Evolutionary conservation across 2,113 vertebrate species (phyloP).

Genomic region (Cochlearius cochlearius): DNA sequence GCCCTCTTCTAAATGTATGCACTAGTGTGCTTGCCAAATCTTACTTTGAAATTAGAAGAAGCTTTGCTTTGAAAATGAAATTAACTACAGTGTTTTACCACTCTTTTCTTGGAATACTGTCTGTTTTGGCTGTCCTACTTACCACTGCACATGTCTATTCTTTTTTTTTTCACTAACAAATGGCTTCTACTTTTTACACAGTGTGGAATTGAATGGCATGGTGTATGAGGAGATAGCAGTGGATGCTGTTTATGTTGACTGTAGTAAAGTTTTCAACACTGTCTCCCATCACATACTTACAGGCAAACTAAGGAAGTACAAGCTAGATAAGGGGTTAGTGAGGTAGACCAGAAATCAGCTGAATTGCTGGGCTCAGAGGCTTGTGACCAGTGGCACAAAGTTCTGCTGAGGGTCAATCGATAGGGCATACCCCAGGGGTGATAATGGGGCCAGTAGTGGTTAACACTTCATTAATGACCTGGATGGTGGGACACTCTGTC

Average conservation of each 20-base stretch:
- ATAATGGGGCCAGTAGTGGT: background rate
- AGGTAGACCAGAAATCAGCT: rapidly evolving
- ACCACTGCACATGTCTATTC: background rate
- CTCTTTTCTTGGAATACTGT: background rate
- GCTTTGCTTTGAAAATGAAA: background rate
- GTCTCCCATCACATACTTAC: background rate
- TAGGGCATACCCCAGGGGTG: no score
- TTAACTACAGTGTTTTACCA: background rate
- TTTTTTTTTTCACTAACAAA: background rate
- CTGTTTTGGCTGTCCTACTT: background rate
- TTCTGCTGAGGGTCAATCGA: background rate
- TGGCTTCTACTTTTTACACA: background rate
- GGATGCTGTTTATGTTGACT: background rate
- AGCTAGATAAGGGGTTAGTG: background rate
- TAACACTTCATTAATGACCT: background rate
- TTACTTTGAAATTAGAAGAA: background rate
- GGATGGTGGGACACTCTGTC: background rate
- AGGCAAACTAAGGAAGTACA: background rate
- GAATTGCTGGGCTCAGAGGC: background rate
- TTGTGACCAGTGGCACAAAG: background rate
- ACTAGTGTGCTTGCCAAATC: background rate
- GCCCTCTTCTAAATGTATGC: background rate
- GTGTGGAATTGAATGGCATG: background rate
- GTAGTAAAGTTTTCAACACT: background rate
- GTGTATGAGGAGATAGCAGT: background rate